phyloP scores from a whole-genome alignment of 2,888 invertebrate species.

The Xanthia icteritia region DNA sequence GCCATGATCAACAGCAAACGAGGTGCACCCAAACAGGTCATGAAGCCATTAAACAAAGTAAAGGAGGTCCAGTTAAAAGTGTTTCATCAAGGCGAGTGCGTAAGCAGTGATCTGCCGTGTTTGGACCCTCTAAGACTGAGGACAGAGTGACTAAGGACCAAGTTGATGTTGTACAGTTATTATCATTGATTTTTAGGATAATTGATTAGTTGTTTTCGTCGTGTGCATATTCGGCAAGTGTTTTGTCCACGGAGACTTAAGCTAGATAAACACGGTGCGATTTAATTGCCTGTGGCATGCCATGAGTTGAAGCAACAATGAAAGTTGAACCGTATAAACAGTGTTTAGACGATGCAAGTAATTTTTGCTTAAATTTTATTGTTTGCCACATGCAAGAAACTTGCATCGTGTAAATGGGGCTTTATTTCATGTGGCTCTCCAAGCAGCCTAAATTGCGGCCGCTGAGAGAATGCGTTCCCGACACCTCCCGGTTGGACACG shows the following conservation, averaged over 20 bases:
- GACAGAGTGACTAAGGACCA: slow-evolving; percentile 85
- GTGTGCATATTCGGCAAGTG: too few relatives aligned
- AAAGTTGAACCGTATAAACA: too few relatives aligned
- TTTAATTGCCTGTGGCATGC: background rate
- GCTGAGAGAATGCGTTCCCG: too few relatives aligned
- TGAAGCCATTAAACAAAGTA: slow-evolving; percentile 71
- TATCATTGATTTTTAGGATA: slow-evolving; percentile 72
- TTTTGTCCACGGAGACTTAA: background rate
- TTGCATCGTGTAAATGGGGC: background rate
- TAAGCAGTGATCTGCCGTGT: slow-evolving; percentile 80
- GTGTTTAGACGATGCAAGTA: too few relatives aligned
- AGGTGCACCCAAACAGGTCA: slow-evolving; percentile 51
- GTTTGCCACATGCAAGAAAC: background rate
- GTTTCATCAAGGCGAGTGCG: slow-evolving; percentile 84
- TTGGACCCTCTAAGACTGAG: slow-evolving; percentile 83
- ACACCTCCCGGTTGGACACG: too few relatives aligned
- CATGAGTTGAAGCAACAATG: background rate
- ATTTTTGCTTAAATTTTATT: background rate
- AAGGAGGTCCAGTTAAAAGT: slow-evolving; percentile 86
- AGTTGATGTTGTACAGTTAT: slow-evolving; percentile 80
- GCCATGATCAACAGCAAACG: slow-evolving; percentile 64
- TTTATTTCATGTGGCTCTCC: background rate
- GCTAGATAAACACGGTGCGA: background rate
- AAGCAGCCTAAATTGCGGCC: too few relatives aligned
- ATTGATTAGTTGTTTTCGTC: background rate